phyloP scores from a whole-genome alignment of 2,888 invertebrate species.

The Campoplex capitator region DNA sequence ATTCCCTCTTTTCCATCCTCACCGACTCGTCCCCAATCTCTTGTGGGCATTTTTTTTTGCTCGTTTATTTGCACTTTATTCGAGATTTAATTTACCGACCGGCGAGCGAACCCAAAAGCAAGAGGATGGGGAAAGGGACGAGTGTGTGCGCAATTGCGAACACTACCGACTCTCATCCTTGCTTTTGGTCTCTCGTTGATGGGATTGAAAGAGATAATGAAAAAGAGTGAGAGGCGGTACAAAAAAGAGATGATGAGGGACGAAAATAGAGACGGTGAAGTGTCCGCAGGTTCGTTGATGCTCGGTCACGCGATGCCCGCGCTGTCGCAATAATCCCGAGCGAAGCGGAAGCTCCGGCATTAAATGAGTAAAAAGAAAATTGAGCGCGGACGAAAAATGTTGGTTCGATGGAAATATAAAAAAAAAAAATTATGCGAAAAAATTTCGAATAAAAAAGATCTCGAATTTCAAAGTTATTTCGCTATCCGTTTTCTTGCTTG shows the following conservation, averaged over 20 bases:
- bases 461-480: not conserved
- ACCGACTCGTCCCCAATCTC: constrained; percentile 23
- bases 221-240: constrained; percentile 58
- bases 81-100: constrained; percentile 84
- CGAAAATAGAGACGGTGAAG: constrained; percentile 46
- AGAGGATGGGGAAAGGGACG: not conserved
- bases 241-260: constrained; percentile 53
- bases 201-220: constrained; percentile 71
- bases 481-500: not conserved
- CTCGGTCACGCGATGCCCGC: constrained; percentile 28
- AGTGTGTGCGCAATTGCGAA: constrained; percentile 8
- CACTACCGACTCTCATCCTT: constrained; percentile 9
- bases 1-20: constrained; percentile 3
- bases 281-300: constrained; percentile 49
- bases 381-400: constrained; percentile 1
- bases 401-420: constrained; percentile 25
- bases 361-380: constrained; percentile 45
- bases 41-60: constrained; percentile 67
- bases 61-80: constrained; percentile 84
- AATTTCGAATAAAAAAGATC: not conserved
- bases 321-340: constrained; percentile 43
- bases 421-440: constrained; percentile 21
- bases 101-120: constrained; percentile 72
- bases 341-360: constrained; percentile 12
- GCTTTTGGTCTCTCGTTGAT: constrained; percentile 56